phyloP scores from a whole-genome alignment of 2,888 invertebrate species.

The Petrophora chlorosata region DNA sequence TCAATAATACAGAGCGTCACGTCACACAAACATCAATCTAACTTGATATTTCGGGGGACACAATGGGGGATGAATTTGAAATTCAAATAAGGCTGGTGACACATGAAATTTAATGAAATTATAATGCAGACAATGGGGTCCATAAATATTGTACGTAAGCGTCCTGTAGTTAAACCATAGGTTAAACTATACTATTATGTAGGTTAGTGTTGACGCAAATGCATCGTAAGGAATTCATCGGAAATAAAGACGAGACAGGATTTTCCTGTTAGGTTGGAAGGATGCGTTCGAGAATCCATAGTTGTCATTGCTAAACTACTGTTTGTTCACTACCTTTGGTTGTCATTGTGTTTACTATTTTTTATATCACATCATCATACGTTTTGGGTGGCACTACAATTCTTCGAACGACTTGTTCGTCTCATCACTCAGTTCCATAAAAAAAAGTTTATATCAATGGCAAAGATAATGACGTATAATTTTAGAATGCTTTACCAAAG shows the following conservation, averaged over 20 bases:
- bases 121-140: slow-evolving; percentile 49
- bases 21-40: slow-evolving; percentile 43
- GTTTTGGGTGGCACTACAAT: too few species aligned
- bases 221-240: slow-evolving; percentile 32
- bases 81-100: slow-evolving; percentile 67
- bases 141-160: slow-evolving; percentile 17
- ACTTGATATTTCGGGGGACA: slow-evolving; percentile 47
- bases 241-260: too few species aligned
- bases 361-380: not conserved
- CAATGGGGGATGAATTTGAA: slow-evolving; percentile 66
- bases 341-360: not conserved
- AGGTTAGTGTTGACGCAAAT: slow-evolving; percentile 32
- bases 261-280: slow-evolving; percentile 42
- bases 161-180: too few species aligned
- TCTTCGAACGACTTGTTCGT: not conserved
- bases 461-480: too few species aligned
- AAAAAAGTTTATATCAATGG: too few species aligned
- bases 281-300: not conserved
- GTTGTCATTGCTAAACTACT: not conserved
- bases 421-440: too few species aligned
- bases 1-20: slow-evolving; percentile 16
- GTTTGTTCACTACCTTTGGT: not conserved
- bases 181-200: not conserved
- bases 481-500: too few species aligned
- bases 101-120: slow-evolving; percentile 67